Percentiles rank a stretch among this genome's conserved stretches.
Conservation (phyloP, 2,888 invertebrate species). For the Steinernema hermaphroditum region DNA sequence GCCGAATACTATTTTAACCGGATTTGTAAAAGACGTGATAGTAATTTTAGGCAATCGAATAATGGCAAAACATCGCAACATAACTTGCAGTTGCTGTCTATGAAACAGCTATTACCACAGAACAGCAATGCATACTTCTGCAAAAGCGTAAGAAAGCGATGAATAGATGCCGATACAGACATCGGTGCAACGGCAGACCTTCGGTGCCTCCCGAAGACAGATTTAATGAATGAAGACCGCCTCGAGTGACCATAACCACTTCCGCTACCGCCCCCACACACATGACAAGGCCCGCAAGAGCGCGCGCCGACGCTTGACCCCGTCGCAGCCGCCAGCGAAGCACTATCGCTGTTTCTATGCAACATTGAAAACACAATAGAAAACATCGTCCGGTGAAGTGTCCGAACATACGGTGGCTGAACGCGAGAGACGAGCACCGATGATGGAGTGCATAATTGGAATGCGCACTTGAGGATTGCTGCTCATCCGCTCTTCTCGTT, state of each 20-base stretch:
- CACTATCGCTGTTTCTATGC: constrained; percentile 30
- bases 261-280: constrained; percentile 15
- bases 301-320: constrained; percentile 30
- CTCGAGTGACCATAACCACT: constrained; percentile 22
- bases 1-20: no score
- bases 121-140: no score
- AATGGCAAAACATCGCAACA: no score
- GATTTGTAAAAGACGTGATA: no score
- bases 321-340: constrained; percentile 25
- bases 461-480: constrained; percentile 31
- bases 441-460: constrained; percentile 30
- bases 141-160: no score
- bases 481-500: constrained; percentile 21
- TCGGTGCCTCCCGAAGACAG: background rate
- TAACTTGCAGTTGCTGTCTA: no score
- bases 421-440: constrained; percentile 10
- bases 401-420: constrained; percentile 16
- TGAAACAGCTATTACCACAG: no score
- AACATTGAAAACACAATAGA: constrained; percentile 28
- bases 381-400: constrained; percentile 31
- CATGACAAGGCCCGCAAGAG: constrained; percentile 21
- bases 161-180: no score
- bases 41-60: no score
- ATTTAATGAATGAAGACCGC: constrained; percentile 15
- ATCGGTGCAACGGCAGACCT: no score